Evolutionary conservation across 2,113 vertebrate species (phyloP).

Genomic region (Opisthocomus hoazin): DNA sequence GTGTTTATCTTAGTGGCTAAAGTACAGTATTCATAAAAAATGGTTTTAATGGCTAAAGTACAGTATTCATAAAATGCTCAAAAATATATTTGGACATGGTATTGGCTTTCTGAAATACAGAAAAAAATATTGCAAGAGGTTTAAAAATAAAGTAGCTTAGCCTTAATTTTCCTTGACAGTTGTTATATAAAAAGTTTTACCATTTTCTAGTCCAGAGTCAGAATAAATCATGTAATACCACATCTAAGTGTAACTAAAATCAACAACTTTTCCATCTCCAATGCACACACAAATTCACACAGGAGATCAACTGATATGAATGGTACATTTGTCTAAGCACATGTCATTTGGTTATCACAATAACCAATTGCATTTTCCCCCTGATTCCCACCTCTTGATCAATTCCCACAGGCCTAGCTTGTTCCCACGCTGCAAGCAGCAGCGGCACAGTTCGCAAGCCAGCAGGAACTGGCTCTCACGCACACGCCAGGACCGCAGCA

Average conservation of each 20-base stretch:
- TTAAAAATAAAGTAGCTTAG: slow-evolving; percentile 25
- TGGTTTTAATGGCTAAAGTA: neutral
- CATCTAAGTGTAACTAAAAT: neutral
- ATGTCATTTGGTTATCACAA: neutral
- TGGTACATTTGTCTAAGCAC: neutral
- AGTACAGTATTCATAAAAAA: neutral
- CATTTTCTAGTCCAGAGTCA: neutral
- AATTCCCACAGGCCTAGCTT: neutral
- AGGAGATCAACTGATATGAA: neutral
- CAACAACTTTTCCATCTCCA: neutral
- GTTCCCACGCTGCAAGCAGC: neutral
- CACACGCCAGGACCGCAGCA: neutral
- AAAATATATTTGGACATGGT: neutral
- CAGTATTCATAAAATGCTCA: neutral
- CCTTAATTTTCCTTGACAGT: slow-evolving; percentile 26
- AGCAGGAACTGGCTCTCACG: neutral
- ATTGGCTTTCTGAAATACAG: neutral
- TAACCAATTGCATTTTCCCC: neutral
- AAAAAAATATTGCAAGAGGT: neutral
- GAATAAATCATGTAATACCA: neutral
- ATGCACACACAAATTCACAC: neutral
- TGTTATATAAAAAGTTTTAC: slow-evolving; percentile 37
- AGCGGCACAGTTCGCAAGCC: neutral
- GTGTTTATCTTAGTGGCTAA: neutral
- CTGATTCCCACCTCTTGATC: neutral